Conservation (phyloP, 2,113 vertebrate species). For the Bostrychus sinensis region DNA sequence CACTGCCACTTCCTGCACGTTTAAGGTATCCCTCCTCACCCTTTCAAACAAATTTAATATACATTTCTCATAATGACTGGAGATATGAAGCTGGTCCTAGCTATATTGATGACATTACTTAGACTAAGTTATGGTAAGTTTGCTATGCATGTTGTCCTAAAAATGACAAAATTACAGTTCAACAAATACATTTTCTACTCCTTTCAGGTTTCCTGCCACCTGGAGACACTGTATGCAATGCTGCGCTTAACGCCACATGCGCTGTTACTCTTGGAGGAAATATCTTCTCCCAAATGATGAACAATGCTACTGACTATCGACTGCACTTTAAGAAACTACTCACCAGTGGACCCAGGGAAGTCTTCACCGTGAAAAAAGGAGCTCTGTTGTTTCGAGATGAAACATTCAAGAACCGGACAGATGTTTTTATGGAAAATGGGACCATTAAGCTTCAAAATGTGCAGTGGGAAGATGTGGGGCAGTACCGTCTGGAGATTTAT, state of each 20-base stretch:
- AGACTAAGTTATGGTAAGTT: slow-evolving; percentile 52
- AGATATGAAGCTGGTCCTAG: slow-evolving; percentile 32
- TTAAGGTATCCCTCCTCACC: background rate
- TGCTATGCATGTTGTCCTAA: background rate
- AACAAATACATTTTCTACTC: background rate
- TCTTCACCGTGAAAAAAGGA: slow-evolving; percentile 35
- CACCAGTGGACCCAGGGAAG: rapidly evolving
- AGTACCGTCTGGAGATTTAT: slow-evolving; percentile 22
- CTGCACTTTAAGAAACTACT: slow-evolving; percentile 19
- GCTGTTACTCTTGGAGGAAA: slow-evolving; percentile 21
- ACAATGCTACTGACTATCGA: background rate
- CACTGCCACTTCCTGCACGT: slow-evolving; percentile 7
- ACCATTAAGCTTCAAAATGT: slow-evolving; percentile 48
- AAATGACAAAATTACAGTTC: background rate
- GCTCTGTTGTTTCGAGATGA: background rate
- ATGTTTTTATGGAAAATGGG: slow-evolving; percentile 44
- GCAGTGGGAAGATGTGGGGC: slow-evolving; percentile 46
- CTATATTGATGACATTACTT: slow-evolving; percentile 41
- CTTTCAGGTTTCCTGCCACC: slow-evolving; percentile 15
- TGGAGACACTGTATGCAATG: slow-evolving; percentile 34
- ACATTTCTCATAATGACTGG: background rate
- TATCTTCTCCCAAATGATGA: slow-evolving; percentile 51
- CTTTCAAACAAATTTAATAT: background rate
- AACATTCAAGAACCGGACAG: slow-evolving; percentile 6
- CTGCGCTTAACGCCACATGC: slow-evolving; percentile 16